phyloP scores from a whole-genome alignment of 2,888 invertebrate genomes.

The Strigamia maritima region DNA sequence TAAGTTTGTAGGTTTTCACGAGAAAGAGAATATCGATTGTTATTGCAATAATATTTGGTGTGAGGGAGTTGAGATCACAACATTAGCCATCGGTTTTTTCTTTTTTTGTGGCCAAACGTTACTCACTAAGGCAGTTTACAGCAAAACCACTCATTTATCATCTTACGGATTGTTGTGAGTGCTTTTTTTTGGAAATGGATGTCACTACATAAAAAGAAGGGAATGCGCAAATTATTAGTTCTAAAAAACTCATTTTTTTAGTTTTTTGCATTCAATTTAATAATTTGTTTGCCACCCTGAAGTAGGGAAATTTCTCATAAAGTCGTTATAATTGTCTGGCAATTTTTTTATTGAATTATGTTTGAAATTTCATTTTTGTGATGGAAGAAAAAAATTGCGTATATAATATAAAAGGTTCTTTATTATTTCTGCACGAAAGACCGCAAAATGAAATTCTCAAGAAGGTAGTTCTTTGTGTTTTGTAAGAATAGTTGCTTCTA shows the following conservation, averaged over 20 bases:
- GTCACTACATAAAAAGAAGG: background rate
- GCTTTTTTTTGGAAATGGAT: constrained; percentile 1
- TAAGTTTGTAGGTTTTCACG: too few relatives aligned
- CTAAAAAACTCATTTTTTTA: background rate
- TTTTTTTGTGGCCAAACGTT: background rate
- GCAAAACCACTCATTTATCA: constrained; percentile 14
- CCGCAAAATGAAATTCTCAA: constrained; percentile 3
- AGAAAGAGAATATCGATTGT: background rate
- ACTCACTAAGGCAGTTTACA: background rate
- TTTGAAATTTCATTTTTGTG: background rate
- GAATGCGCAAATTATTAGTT: background rate
- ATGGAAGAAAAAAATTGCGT: background rate
- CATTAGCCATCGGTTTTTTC: background rate
- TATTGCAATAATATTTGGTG: background rate
- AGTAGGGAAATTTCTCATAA: background rate
- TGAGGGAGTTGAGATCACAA: background rate
- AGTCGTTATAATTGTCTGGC: background rate
- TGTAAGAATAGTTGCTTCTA: background rate
- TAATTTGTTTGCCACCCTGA: background rate
- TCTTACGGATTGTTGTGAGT: background rate
- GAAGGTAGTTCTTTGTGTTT: background rate
- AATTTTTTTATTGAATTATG: background rate
- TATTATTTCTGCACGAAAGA: constrained; percentile 1
- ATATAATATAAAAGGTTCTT: background rate
- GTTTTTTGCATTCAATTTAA: background rate